Conservation (phyloP, 1,140 invertebrate genomes). For the Telenomus remus region DNA sequence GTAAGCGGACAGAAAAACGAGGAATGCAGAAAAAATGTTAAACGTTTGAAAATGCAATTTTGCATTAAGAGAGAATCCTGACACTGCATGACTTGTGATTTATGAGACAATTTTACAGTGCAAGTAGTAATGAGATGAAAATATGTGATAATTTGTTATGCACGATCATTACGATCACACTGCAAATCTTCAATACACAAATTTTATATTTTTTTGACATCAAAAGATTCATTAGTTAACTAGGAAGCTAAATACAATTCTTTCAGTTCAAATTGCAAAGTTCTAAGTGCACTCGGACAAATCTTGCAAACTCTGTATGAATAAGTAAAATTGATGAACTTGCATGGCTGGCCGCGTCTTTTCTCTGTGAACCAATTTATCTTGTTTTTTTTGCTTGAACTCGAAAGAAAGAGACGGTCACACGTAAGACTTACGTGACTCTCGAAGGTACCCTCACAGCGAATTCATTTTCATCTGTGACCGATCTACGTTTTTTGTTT, state of each 20-base stretch:
- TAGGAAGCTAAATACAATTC: too few species aligned
- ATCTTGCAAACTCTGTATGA: slow-evolving; percentile 20
- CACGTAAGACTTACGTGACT: slow-evolving; percentile 51
- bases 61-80: slow-evolving; percentile 23
- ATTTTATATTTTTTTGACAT: too few species aligned
- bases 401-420: slow-evolving; percentile 25
- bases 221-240: too few species aligned
- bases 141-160: slow-evolving; percentile 6
- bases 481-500: slow-evolving; percentile 26
- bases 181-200: not conserved
- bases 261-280: too few species aligned
- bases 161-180: too few species aligned
- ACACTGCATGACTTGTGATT: slow-evolving; percentile 12
- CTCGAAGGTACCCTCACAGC: slow-evolving; percentile 40
- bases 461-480: slow-evolving; percentile 63
- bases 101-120: slow-evolving; percentile 29
- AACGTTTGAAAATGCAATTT: slow-evolving; percentile 24
- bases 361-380: slow-evolving; percentile 30
- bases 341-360: slow-evolving; percentile 11
- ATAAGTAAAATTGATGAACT: slow-evolving; percentile 54
- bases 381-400: slow-evolving; percentile 35
- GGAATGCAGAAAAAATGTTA: slow-evolving; percentile 19
- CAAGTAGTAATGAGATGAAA: slow-evolving; percentile 9
- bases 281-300: not conserved
- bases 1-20: slow-evolving; percentile 7